phyloP scores from a whole-genome alignment of 2,113 vertebrate genomes.

The Sapayoa aenigma region DNA sequence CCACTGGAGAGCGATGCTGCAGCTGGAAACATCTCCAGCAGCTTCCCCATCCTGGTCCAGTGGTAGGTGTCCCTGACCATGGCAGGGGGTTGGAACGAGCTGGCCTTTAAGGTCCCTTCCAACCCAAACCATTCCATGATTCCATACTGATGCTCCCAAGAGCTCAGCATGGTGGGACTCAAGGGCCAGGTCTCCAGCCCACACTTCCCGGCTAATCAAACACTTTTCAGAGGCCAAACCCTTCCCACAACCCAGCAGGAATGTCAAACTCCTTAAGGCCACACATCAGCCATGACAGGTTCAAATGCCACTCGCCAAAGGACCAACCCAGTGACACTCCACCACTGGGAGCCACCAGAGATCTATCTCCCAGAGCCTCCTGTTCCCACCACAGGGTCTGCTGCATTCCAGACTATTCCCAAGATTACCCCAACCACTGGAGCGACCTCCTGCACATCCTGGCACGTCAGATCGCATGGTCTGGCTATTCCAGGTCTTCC shows the following conservation, averaged over 20 bases:
- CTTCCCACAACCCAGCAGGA: not conserved
- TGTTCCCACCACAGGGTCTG: fast-evolving
- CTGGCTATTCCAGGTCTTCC: not conserved
- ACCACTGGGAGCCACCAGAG: not conserved
- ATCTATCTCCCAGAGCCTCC: not conserved
- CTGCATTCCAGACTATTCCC: not conserved
- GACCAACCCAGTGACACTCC: fast-evolving
- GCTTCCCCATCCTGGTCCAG: not conserved
- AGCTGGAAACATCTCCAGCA: not conserved
- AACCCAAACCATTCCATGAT: not conserved
- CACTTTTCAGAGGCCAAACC: not conserved
- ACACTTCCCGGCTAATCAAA: not conserved
- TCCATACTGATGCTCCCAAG: not conserved
- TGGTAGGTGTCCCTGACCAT: not conserved
- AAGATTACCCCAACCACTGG: not conserved
- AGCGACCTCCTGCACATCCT: not conserved
- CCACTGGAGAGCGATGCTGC: fast-evolving
- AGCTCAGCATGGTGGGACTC: fast-evolving
- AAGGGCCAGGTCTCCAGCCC: not conserved
- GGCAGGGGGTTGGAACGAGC: not conserved
- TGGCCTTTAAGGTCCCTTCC: not conserved
- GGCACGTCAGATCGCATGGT: fast-evolving
- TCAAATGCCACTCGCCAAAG: not conserved
- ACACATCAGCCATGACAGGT: not conserved
- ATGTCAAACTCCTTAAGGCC: not conserved